phyloP scores from a whole-genome alignment of 1,140 invertebrate species.

The Zaprionus kolodkinae region DNA sequence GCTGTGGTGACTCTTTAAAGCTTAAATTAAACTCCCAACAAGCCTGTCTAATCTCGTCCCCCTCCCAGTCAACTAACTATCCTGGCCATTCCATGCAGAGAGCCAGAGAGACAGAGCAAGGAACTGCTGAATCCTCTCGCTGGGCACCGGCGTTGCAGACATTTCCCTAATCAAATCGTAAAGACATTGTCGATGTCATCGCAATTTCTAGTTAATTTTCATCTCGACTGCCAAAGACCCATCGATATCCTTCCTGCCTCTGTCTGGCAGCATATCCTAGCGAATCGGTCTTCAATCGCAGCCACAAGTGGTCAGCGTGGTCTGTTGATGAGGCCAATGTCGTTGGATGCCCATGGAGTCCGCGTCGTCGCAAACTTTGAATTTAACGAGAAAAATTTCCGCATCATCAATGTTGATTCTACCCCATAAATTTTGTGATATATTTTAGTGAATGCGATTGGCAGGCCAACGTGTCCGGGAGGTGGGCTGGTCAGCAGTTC shows the following conservation, averaged over 20 bases:
- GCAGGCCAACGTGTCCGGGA: constrained; percentile 29
- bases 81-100: neutral
- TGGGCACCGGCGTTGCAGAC: constrained; percentile 48
- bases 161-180: constrained; percentile 78
- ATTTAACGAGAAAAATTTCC: constrained; percentile 84
- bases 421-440: constrained; percentile 83
- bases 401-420: constrained; percentile 84
- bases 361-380: constrained; percentile 58
- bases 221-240: constrained; percentile 31
- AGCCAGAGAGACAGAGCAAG: neutral
- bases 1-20: constrained; percentile 33
- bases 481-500: constrained; percentile 5
- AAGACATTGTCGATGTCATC: constrained; percentile 56
- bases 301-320: constrained; percentile 73
- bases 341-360: too few species aligned
- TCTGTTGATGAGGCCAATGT: constrained; percentile 70
- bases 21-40: neutral
- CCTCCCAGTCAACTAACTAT: neutral
- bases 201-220: constrained; percentile 77
- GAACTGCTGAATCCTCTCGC: neutral
- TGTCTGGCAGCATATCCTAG: constrained; percentile 55
- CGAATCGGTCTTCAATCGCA: constrained; percentile 16
- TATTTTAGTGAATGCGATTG: constrained; percentile 63
- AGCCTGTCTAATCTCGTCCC: neutral
- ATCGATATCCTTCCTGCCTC: constrained; percentile 37